Evolutionary conservation across 1,140 invertebrate species (phyloP), one percentile per base, ranked within the genome.

Genomic region (Ptiloglossa arizonensis): DNA sequence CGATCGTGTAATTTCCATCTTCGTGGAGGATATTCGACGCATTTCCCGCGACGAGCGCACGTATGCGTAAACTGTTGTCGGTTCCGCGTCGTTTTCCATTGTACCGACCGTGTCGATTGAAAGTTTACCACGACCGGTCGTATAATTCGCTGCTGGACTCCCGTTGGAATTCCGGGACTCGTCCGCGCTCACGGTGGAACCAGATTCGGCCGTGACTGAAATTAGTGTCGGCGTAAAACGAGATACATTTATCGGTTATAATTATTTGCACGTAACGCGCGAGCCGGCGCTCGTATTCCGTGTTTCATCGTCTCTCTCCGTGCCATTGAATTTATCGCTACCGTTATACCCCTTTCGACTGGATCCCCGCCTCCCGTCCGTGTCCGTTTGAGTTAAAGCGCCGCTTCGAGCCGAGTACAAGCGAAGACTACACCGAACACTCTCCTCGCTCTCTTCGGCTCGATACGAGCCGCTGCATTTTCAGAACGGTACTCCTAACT

Each of bases 401-500:
- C 69, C 80, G 68, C 66, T 48, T 73, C 77, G 66, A 66, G 48
- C 64, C 48, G 68, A 13, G 56, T 57, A 67, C 27, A 64, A 68
- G 50, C 78, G 67, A 72, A 62, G 71, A 22, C 19, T 79, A 71
- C 68, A 56, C 56, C 54, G 50, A 63, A 72, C 70, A 71, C 69
- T 81, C 87, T 88, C 81, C 72, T 82, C 52, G 81, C 85, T 89
- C 86, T 89, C 83, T 81, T 86, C 87, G 79, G 80, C 87, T 74
- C 85, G 78, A 82, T 71, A 79, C 72, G 70, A 85, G 79, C 79
- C 85, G 84, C 80, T 88, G 87, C 86, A 83, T 87, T 88, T 89
- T 80, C 85, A 83, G 89, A 91, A 90, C 89, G 90, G 89, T 91
- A 90, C 89, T 90, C 77, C 82, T 91, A 90, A 91, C 90, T 90